phyloP scores from a whole-genome alignment of 1,140 invertebrate species.

The Batillaria attramentaria region DNA sequence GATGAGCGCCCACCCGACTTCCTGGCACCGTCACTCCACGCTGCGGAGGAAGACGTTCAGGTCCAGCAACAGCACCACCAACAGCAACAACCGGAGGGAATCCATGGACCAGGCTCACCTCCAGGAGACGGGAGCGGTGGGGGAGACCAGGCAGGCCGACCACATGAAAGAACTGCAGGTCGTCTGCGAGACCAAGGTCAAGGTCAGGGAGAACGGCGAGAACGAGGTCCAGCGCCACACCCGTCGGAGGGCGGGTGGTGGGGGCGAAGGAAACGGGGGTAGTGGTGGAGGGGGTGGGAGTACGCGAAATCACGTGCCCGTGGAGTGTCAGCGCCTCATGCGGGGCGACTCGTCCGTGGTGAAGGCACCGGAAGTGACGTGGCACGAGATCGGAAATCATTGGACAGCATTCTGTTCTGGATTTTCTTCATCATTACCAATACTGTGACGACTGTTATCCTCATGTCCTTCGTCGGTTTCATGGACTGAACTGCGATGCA shows the following conservation, averaged over 20 bases:
- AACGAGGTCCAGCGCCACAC: slow-evolving; percentile 13
- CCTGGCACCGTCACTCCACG: slow-evolving; percentile 16
- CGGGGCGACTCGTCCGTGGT: slow-evolving; percentile 12
- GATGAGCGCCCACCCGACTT: slow-evolving; percentile 17
- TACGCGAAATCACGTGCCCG: neutral
- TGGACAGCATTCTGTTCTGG: slow-evolving; percentile 49
- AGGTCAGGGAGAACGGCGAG: slow-evolving; percentile 33
- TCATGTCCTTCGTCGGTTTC: slow-evolving; percentile 41
- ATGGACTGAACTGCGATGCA: no score
- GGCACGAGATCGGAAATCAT: slow-evolving; percentile 53
- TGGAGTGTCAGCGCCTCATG: slow-evolving; percentile 37
- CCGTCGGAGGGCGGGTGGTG: neutral
- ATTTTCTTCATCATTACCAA: slow-evolving; percentile 49
- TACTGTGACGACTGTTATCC: slow-evolving; percentile 43
- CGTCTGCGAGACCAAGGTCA: slow-evolving; percentile 28
- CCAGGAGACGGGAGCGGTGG: neutral
- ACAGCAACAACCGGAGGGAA: neutral
- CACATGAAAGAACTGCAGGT: slow-evolving; percentile 23
- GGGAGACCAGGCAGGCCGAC: neutral
- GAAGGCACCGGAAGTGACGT: slow-evolving; percentile 36
- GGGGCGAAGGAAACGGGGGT: neutral
- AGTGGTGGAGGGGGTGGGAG: neutral
- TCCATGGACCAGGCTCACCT: neutral
- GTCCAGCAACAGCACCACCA: neutral
- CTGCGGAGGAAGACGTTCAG: slow-evolving; percentile 16